phyloP scores from a whole-genome alignment of 2,888 invertebrate genomes.

The Iphiclides podalirius region DNA sequence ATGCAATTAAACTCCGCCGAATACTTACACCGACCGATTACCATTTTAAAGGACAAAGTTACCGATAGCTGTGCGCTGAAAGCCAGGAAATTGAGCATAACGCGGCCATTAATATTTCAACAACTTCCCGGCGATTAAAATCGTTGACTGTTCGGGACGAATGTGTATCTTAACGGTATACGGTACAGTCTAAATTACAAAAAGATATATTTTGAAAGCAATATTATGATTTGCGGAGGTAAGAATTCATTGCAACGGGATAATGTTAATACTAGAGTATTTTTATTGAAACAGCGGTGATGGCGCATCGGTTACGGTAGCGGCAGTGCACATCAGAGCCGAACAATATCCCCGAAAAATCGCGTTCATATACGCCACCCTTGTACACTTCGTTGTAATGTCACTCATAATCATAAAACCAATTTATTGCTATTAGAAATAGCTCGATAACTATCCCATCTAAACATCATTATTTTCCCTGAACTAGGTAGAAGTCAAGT shows the following conservation, averaged over 20 bases:
- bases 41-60: constrained; percentile 54
- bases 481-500: no score
- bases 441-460: no score
- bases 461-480: no score
- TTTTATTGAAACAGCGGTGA: not conserved
- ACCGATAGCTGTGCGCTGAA: constrained; percentile 67
- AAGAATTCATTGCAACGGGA: not conserved
- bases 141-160: constrained; percentile 14
- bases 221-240: constrained; percentile 12
- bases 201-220: constrained; percentile 9
- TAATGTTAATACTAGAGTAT: not conserved
- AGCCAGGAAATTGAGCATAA: constrained; percentile 77
- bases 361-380: no score
- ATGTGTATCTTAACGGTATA: constrained; percentile 11
- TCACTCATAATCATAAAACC: no score
- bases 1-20: constrained; percentile 27
- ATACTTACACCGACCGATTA: constrained; percentile 31
- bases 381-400: no score
- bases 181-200: constrained; percentile 8
- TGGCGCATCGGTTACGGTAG: no score
- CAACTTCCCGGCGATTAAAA: constrained; percentile 67
- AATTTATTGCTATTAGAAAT: no score
- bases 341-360: no score
- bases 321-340: no score
- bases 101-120: constrained; percentile 73